These are phyloP conservation scores for Meandrusa payeni DNA, from an alignment of 2,888 invertebrate species.

Conservation along the genomic window DNA sequence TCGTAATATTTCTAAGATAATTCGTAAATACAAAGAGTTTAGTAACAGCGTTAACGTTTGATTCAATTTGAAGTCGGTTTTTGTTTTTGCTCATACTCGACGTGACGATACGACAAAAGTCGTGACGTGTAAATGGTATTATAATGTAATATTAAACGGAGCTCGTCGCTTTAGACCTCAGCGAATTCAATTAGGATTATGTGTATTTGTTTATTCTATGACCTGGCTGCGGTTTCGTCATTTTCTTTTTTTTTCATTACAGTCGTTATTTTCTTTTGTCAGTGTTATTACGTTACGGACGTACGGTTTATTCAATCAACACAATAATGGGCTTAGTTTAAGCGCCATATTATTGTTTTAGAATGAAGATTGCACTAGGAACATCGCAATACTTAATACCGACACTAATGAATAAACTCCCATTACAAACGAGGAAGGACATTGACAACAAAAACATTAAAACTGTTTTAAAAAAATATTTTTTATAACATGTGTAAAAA, in stretches of 20 bases:
- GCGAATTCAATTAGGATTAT: conserved; percentile 34
- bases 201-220: conserved; percentile 33
- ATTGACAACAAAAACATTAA: too few species aligned
- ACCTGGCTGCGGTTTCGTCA: conserved; percentile 15
- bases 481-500: too few species aligned
- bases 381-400: too few species aligned
- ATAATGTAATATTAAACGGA: conserved; percentile 18
- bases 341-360: not conserved
- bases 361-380: too few species aligned
- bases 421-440: too few species aligned
- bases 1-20: too few species aligned
- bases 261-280: conserved; percentile 14
- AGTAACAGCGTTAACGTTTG: too few species aligned
- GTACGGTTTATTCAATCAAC: conserved; percentile 5
- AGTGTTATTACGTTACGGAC: conserved; percentile 7
- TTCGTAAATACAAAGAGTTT: too few species aligned
- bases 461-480: too few species aligned
- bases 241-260: conserved; percentile 20
- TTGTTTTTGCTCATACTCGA: too few species aligned
- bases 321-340: not conserved
- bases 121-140: not conserved
- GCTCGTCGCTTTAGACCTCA: conserved; percentile 11
- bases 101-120: not conserved
- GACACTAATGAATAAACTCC: too few species aligned
- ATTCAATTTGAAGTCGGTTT: too few species aligned